Conservation (phyloP, 2,888 invertebrate species). For the Melangyna quadrimaculata region DNA sequence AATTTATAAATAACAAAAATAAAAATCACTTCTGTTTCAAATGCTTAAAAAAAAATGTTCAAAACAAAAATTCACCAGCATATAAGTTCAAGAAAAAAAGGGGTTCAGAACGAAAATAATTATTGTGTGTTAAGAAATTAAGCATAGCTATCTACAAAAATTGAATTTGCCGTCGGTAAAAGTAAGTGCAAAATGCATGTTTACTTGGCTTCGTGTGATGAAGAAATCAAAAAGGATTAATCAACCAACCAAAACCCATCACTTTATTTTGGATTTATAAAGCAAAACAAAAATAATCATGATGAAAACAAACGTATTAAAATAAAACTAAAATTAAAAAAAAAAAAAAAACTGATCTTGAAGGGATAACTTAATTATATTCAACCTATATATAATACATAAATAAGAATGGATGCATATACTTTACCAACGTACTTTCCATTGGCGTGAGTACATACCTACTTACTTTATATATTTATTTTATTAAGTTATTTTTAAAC, state of each 20-base stretch:
- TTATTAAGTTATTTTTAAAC: not conserved
- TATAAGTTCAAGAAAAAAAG: not conserved
- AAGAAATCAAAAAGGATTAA: not conserved
- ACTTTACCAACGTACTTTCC: conserved; percentile 76
- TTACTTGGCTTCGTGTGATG: not conserved
- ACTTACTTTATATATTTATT: not conserved
- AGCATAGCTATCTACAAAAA: not conserved
- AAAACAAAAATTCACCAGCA: not conserved
- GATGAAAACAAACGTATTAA: not conserved
- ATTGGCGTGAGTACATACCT: conserved; percentile 74
- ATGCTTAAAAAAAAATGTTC: not conserved
- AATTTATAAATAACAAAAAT: not conserved
- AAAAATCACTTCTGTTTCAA: not conserved
- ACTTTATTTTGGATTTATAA: not conserved
- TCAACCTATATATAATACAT: not conserved
- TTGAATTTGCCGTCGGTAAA: conserved; percentile 53
- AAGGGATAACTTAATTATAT: not conserved
- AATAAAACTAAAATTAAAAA: not conserved
- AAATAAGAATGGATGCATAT: conserved; percentile 74
- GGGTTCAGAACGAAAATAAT: not conserved
- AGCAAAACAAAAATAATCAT: not conserved
- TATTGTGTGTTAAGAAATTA: conserved; percentile 4
- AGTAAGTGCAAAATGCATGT: not conserved
- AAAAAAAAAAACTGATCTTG: not conserved
- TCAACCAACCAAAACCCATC: not conserved